These are phyloP conservation scores for Latrodectus hesperus DNA, from an alignment of 2,888 invertebrate genomes.

Conservation along the genomic window DNA sequence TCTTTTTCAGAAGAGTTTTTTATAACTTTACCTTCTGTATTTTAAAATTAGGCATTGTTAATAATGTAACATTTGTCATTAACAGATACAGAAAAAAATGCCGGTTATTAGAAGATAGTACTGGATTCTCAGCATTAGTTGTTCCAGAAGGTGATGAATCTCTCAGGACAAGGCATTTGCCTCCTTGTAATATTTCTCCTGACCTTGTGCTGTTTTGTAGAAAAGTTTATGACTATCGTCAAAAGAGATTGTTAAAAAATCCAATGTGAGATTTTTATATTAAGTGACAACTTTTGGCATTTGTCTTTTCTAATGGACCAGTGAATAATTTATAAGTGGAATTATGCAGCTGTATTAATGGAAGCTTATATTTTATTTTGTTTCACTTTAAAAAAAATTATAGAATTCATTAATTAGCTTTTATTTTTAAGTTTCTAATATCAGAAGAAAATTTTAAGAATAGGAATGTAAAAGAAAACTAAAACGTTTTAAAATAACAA, in stretches of 20 bases:
- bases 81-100: slow-evolving; percentile 84
- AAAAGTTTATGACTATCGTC: slow-evolving; percentile 94
- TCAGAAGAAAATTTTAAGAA: not conserved
- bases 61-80: not conserved
- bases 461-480: too few relatives aligned
- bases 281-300: slow-evolving; percentile 5
- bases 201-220: slow-evolving; percentile 96
- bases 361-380: slow-evolving; percentile 7
- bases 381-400: not conserved
- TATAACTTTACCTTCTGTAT: not conserved
- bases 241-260: slow-evolving; percentile 81
- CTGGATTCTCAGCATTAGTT: slow-evolving; percentile 81
- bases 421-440: not conserved
- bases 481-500: too few relatives aligned
- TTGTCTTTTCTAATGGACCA: slow-evolving; percentile 20
- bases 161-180: slow-evolving; percentile 73
- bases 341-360: slow-evolving; percentile 9
- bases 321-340: slow-evolving; percentile 3
- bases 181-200: slow-evolving; percentile 82
- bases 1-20: not conserved
- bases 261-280: slow-evolving; percentile 24
- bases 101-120: slow-evolving; percentile 85
- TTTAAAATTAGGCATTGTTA: not conserved
- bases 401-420: not conserved
- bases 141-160: slow-evolving; percentile 79